These are phyloP conservation scores for Pinna nobilis DNA, from an alignment of 1,140 invertebrate genomes.

Conservation along the genomic window DNA sequence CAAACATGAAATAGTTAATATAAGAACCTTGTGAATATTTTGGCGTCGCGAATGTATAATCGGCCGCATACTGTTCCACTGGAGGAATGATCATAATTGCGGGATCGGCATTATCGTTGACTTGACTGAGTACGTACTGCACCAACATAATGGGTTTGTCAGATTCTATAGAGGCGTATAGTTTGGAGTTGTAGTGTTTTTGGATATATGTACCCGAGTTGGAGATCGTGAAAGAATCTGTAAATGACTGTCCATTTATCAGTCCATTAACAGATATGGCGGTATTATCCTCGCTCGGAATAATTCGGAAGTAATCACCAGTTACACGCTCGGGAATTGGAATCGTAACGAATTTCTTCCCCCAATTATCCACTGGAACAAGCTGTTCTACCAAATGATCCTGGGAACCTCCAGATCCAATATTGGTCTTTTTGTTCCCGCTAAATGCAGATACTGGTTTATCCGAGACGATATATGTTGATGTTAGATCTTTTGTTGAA, in stretches of 20 bases:
- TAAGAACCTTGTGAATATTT: constrained; percentile 42
- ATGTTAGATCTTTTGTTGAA: constrained; percentile 55
- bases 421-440: constrained; percentile 55
- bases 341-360: constrained; percentile 52
- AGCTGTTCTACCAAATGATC: constrained; percentile 65
- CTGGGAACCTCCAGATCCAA: constrained; percentile 24
- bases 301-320: constrained; percentile 55
- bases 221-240: constrained; percentile 13
- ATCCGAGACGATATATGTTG: constrained; percentile 46
- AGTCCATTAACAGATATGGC: constrained; percentile 28
- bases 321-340: constrained; percentile 48
- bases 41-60: constrained; percentile 60
- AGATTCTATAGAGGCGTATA: constrained; percentile 10
- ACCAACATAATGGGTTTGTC: constrained; percentile 30
- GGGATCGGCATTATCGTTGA: constrained; percentile 46
- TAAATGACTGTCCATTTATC: background rate
- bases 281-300: constrained; percentile 52
- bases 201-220: constrained; percentile 11
- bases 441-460: constrained; percentile 56
- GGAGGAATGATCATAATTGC: constrained; percentile 53
- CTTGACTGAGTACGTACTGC: constrained; percentile 32
- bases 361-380: constrained; percentile 62
- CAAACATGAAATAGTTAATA: constrained; percentile 54
- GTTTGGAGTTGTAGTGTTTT: constrained; percentile 12
- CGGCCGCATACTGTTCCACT: constrained; percentile 52